Base-by-base conservation (phyloP, 1,140 invertebrate species). In the Belonocnema kinseyi region DNA sequence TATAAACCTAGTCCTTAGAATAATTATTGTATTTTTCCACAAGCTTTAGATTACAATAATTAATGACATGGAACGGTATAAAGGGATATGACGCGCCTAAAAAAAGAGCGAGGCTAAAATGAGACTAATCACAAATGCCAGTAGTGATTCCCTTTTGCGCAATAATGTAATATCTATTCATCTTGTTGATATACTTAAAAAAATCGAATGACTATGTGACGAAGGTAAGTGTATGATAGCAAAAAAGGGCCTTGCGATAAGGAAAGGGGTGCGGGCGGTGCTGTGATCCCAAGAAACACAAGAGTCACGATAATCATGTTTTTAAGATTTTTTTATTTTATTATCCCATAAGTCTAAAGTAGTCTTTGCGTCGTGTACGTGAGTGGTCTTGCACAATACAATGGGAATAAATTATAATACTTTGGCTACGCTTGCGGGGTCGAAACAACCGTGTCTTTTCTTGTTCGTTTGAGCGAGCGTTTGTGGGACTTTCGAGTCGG, bases 321-420 rank as follows among this genome's bases (percentile, higher is more conserved):
- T 89, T 89, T 86, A 89, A 91, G 84, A 87, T 87, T 89, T 91
- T 46, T 46, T 89, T 90, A 88, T 90, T 91, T 90, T 90, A 90
- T 90, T 91, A 90, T 90, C 88, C 89, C 88, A 91, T 90, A 91
- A 90, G 85, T 90, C 88, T 91, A 91, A 88, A 88, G 88, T 90
- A 90, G 85, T 90, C 88, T 90, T 90, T 89, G 87, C 88, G 85
- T 88, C 85, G 86, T 90, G 86, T 89, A 89, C 83, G 88, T 88
- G 86, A 89, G 85, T 90, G 88, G 85, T 89, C 85, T 91, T 90
- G 85, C 88, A 90, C 88, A 89, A 90, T 90, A 90, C 86, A 89
- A 91, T 91, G 90, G 90, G 89, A 91, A 90, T 91, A 92, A 92
- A 92, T 91, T 91, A 91, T 90, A 92, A 91, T 91, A 91, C 90